phyloP scores from a whole-genome alignment of 1,140 invertebrate species.

The Drosophila lacteicornis region DNA sequence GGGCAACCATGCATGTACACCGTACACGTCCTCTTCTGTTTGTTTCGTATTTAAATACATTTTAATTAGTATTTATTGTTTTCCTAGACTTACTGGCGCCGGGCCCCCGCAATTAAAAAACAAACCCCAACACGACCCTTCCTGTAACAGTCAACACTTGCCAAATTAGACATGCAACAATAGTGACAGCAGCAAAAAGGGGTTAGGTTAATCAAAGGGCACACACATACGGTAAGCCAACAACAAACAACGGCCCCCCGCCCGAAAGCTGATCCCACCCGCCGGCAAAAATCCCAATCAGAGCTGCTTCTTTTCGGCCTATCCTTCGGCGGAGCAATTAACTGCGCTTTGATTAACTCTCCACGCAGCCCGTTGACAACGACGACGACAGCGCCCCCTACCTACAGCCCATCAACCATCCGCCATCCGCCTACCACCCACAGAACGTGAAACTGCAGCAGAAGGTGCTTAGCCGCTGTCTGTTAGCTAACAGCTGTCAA shows the following conservation, averaged over 20 bases:
- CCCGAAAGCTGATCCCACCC: not conserved
- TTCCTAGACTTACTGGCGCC: constrained; percentile 47
- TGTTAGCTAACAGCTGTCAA: constrained; percentile 81
- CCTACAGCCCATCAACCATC: not conserved
- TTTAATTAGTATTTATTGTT: constrained; percentile 82
- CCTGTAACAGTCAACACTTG: constrained; percentile 64
- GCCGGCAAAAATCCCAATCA: constrained; percentile 53
- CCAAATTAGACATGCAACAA: constrained; percentile 79
- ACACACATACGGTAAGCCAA: constrained; percentile 7
- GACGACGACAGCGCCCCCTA: constrained; percentile 67
- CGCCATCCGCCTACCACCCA: not conserved
- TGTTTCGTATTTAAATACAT: constrained; percentile 76
- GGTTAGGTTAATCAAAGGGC: constrained; percentile 71
- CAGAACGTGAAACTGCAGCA: not conserved
- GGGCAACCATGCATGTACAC: constrained; percentile 41
- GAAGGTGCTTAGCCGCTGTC: constrained; percentile 46
- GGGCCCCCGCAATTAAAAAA: constrained; percentile 1
- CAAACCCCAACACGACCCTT: constrained; percentile 1
- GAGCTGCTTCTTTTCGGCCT: constrained; percentile 63
- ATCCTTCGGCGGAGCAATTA: constrained; percentile 78
- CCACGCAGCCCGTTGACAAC: constrained; percentile 70
- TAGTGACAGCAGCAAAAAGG: constrained; percentile 51
- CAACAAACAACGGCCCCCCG: constrained; percentile 7
- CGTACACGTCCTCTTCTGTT: constrained; percentile 36
- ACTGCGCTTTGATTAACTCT: constrained; percentile 83